These are phyloP conservation scores for Macrobrachium nipponense DNA, from an alignment of 1,140 invertebrate species.

Conservation along the genomic window DNA sequence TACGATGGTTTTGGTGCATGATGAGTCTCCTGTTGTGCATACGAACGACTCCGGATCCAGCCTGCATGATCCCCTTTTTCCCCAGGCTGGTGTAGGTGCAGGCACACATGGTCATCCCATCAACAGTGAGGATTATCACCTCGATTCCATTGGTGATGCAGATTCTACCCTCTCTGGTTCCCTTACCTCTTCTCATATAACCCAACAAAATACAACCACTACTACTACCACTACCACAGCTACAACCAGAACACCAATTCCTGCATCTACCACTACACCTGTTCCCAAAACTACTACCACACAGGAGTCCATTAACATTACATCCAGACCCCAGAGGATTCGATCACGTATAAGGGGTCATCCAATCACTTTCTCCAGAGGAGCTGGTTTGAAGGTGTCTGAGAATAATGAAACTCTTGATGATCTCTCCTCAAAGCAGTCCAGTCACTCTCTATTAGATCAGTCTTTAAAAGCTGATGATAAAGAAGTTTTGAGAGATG, in stretches of 20 bases:
- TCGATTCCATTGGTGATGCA: slow-evolving; percentile 21
- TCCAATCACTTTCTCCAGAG: not conserved
- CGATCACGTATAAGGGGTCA: slow-evolving; percentile 8
- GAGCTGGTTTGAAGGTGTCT: not conserved
- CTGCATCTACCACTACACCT: slow-evolving; percentile 25
- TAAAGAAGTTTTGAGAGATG: not conserved
- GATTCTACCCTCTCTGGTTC: not conserved
- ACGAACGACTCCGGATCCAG: not conserved
- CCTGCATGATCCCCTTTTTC: slow-evolving; percentile 40
- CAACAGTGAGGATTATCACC: slow-evolving; percentile 48
- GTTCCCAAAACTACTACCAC: not conserved
- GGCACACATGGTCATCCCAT: not conserved
- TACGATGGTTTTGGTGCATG: slow-evolving; percentile 10
- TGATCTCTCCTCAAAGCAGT: no score
- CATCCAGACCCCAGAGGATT: slow-evolving; percentile 29
- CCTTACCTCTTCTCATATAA: slow-evolving; percentile 27
- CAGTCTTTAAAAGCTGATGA: no score
- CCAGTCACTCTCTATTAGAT: no score
- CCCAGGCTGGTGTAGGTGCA: slow-evolving; percentile 27
- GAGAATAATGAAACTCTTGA: not conserved
- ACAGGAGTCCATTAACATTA: not conserved
- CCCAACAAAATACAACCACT: slow-evolving; percentile 21
- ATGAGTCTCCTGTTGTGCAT: not conserved
- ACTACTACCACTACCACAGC: slow-evolving; percentile 30
- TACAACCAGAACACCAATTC: slow-evolving; percentile 20